These are phyloP conservation scores for Parnassius smintheus DNA, from an alignment of 2,888 invertebrate genomes.

Conservation along the genomic window DNA sequence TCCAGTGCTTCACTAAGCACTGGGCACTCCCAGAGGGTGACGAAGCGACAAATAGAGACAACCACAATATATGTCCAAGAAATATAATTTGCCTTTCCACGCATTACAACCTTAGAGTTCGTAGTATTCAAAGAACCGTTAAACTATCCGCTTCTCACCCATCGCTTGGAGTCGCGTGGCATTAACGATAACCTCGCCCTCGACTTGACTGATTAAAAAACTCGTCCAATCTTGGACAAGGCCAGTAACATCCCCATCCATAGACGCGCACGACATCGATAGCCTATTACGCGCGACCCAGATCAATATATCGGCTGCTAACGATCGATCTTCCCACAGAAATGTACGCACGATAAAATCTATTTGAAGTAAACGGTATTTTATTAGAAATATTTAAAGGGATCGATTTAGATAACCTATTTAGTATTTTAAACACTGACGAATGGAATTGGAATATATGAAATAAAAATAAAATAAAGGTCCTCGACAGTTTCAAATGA, in stretches of 20 bases:
- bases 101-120: slow-evolving; percentile 4
- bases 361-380: neutral
- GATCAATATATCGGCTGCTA: slow-evolving; percentile 42
- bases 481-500: slow-evolving; percentile 24
- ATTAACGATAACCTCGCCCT: slow-evolving; percentile 63
- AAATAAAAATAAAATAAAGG: slow-evolving; percentile 9
- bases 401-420: slow-evolving; percentile 9
- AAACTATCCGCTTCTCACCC: slow-evolving; percentile 20
- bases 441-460: slow-evolving; percentile 9
- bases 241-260: slow-evolving; percentile 58
- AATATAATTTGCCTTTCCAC: neutral
- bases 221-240: slow-evolving; percentile 71
- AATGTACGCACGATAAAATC: slow-evolving; percentile 10
- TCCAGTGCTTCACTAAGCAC: no score
- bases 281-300: slow-evolving; percentile 67
- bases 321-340: slow-evolving; percentile 28
- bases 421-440: slow-evolving; percentile 3
- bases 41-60: no score
- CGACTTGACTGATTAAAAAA: slow-evolving; percentile 58
- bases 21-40: no score
- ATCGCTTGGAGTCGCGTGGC: slow-evolving; percentile 19
- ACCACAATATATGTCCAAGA: no score
- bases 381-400: slow-evolving; percentile 9
- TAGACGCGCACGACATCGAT: slow-evolving; percentile 46
- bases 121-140: slow-evolving; percentile 13